Evolutionary conservation across 2,888 invertebrate genomes (phyloP).

Genomic region (Abrostola triplasia): DNA sequence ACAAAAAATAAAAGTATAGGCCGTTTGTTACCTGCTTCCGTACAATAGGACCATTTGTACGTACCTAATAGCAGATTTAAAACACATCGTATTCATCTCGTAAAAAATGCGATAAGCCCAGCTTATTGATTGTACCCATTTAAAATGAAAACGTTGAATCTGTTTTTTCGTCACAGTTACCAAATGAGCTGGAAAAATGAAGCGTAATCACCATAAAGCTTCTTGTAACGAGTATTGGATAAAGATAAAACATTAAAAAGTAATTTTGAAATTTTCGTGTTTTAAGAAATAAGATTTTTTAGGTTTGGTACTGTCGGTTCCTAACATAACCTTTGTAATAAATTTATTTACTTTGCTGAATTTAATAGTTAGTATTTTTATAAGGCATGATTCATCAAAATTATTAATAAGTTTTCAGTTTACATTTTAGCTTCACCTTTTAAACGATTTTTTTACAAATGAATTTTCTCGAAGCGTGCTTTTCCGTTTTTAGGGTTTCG

Average conservation of each 20-base stretch:
- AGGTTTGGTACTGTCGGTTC: not conserved
- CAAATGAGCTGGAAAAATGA: constrained; percentile 75
- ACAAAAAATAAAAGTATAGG: constrained; percentile 59
- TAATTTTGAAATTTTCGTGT: constrained; percentile 35
- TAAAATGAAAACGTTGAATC: constrained; percentile 79
- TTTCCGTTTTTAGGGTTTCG: no score
- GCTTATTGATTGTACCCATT: constrained; percentile 83
- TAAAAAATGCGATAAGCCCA: constrained; percentile 80
- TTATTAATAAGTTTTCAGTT: not conserved
- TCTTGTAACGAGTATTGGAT: constrained; percentile 46
- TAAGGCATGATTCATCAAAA: not conserved
- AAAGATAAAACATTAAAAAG: constrained; percentile 49
- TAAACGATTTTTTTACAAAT: no score
- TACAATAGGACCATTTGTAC: constrained; percentile 77
- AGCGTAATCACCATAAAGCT: constrained; percentile 54
- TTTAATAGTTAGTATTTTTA: not conserved
- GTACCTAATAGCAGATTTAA: constrained; percentile 79
- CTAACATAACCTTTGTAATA: not conserved
- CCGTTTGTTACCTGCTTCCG: constrained; percentile 71
- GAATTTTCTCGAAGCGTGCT: no score
- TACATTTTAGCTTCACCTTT: no score
- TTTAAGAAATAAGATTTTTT: constrained; percentile 19
- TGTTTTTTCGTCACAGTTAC: constrained; percentile 73
- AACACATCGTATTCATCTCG: constrained; percentile 80
- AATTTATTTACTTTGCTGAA: not conserved